These are phyloP conservation scores for Pyrocoelia pectoralis DNA, from an alignment of 2,888 invertebrate genomes.

Conservation along the genomic window DNA sequence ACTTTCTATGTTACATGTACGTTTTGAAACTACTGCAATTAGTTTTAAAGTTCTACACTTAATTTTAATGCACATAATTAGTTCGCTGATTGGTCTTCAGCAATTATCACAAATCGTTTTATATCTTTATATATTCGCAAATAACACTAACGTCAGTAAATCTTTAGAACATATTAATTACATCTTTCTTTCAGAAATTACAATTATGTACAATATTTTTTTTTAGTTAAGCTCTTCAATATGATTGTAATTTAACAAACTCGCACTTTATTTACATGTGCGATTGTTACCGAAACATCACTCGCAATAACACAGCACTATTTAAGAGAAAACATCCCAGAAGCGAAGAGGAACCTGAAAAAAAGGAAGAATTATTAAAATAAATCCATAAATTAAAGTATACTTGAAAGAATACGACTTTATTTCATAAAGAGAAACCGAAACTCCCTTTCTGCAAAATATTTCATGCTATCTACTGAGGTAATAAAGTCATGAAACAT, in stretches of 20 bases:
- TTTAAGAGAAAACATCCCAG: conserved; percentile 35
- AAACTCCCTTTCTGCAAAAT: conserved; percentile 21
- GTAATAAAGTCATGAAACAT: conserved; percentile 48
- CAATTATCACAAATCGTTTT: conserved; percentile 24
- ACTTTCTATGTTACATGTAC: conserved; percentile 25
- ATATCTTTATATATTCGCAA: conserved; percentile 17
- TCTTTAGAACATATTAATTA: conserved; percentile 19
- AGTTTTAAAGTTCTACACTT: conserved; percentile 21
- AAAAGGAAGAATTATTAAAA: conserved; percentile 1
- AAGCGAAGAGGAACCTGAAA: conserved; percentile 37
- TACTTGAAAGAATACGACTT: neutral
- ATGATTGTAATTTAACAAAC: conserved; percentile 38
- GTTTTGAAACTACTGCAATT: conserved; percentile 22
- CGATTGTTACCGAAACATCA: conserved; percentile 46
- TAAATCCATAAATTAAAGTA: conserved; percentile 4
- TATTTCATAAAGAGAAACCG: conserved; percentile 3
- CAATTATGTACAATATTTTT: conserved; percentile 31
- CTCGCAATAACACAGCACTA: conserved; percentile 36
- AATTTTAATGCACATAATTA: conserved; percentile 21
- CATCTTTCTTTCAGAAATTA: conserved; percentile 18
- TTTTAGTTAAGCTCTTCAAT: conserved; percentile 31
- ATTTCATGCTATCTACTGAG: conserved; percentile 35
- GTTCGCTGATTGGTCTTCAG: conserved; percentile 18
- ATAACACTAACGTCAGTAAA: conserved; percentile 25
- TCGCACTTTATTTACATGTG: conserved; percentile 24